Conservation (phyloP, 2,888 invertebrate species). For the Conops quadrifasciatus region DNA sequence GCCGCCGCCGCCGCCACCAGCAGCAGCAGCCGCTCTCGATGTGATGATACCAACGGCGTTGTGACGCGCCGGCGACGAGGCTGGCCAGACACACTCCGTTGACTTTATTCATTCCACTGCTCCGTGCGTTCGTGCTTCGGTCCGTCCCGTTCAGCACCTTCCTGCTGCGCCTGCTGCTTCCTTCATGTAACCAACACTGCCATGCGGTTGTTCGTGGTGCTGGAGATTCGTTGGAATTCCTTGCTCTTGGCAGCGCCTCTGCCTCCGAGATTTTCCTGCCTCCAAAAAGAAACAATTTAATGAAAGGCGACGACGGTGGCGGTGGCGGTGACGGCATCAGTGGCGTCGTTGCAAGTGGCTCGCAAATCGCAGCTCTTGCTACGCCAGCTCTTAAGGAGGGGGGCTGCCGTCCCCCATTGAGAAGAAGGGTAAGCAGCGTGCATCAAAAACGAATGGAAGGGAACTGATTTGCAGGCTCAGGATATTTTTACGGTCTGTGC, state of each 20-base stretch:
- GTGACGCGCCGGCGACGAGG: not conserved
- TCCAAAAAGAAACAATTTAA: conserved; percentile 4
- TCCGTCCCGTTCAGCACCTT: too few relatives aligned
- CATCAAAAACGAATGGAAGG: not conserved
- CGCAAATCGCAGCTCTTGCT: conserved; percentile 1
- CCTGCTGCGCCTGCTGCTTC: not conserved
- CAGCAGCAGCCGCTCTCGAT: too few relatives aligned
- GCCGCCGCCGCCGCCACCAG: too few relatives aligned
- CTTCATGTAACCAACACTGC: too few relatives aligned
- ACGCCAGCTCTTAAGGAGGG: too few relatives aligned
- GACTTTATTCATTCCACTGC: not conserved
- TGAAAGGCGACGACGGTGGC: not conserved
- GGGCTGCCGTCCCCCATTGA: too few relatives aligned
- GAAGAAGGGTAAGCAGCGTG: not conserved
- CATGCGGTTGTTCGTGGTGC: not conserved
- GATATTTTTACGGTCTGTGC: conserved; percentile 14
- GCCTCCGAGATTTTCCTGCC: not conserved
- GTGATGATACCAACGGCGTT: not conserved
- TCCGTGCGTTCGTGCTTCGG: not conserved
- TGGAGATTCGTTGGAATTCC: not conserved
- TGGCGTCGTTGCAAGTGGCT: not conserved
- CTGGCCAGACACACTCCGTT: not conserved
- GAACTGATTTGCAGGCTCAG: conserved; percentile 12
- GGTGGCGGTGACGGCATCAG: not conserved
- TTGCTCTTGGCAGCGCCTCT: not conserved